These are phyloP conservation scores for Pholis gunnellus DNA, from an alignment of 2,113 vertebrate species.

Conservation along the genomic window DNA sequence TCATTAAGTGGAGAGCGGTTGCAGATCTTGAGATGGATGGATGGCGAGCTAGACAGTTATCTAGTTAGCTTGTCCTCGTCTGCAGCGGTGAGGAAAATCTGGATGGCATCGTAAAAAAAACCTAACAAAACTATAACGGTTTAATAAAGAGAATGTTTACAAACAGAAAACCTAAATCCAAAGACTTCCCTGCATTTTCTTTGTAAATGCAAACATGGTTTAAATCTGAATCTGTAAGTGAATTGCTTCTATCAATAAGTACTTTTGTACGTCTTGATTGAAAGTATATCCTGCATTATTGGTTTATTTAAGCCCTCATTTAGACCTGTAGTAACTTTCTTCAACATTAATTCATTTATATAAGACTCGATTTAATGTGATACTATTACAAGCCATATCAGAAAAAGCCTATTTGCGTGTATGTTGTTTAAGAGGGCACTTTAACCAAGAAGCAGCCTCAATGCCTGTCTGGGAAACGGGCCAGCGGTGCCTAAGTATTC, in stretches of 20 bases:
- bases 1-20: too few relatives aligned
- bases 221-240: not conserved
- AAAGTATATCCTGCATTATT: not conserved
- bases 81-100: not conserved
- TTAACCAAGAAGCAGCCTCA: not conserved
- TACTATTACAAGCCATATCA: not conserved
- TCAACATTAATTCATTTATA: not conserved
- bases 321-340: not conserved
- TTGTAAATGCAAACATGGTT: too few relatives aligned
- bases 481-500: conserved; percentile 16
- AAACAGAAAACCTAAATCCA: not conserved
- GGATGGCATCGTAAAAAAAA: not conserved
- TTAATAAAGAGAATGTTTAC: not conserved
- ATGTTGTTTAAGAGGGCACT: not conserved
- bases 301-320: not conserved
- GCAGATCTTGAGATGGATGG: too few relatives aligned
- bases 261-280: not conserved
- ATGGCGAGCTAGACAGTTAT: not conserved
- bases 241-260: not conserved
- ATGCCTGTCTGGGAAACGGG: conserved; percentile 33
- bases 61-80: not conserved
- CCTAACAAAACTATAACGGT: not conserved
- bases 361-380: not conserved
- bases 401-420: not conserved
- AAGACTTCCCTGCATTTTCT: too few relatives aligned